Evolutionary conservation across 2,888 invertebrate species (phyloP).

Genomic region (Perithous albicinctus): DNA sequence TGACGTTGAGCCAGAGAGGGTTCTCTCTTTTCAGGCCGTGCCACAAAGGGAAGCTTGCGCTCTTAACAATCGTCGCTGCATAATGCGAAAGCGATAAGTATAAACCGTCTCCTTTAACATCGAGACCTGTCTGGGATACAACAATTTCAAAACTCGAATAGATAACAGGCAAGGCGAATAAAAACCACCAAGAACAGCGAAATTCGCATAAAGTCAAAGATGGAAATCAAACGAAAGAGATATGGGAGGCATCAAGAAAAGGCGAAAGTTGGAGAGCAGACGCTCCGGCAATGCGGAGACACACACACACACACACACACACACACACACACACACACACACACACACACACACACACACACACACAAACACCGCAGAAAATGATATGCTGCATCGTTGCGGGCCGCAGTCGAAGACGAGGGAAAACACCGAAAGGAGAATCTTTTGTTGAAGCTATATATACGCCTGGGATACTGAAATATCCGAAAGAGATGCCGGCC

Average conservation of each 20-base stretch:
- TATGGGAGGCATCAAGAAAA: constrained; percentile 48
- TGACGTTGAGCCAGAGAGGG: constrained; percentile 12
- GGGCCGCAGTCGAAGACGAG: constrained; percentile 59
- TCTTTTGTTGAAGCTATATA: constrained; percentile 61
- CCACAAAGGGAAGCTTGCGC: not conserved
- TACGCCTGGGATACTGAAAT: constrained; percentile 49
- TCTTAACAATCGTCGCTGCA: not conserved
- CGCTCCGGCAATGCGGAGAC: constrained; percentile 36
- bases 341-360: no score
- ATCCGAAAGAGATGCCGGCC: constrained; percentile 57
- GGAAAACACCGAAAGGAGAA: constrained; percentile 49
- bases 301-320: no score
- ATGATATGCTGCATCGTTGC: constrained; percentile 61
- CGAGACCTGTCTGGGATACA: not conserved
- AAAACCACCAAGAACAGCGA: not conserved
- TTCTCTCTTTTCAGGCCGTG: not conserved
- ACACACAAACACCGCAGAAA: constrained; percentile 26
- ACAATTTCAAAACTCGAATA: not conserved
- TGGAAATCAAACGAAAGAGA: constrained; percentile 62
- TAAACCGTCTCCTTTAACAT: not conserved
- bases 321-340: no score
- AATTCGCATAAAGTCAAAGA: constrained; percentile 37
- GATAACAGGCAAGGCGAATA: not conserved
- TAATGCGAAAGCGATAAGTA: constrained; percentile 4
- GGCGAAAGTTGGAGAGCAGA: not conserved